phyloP scores from a whole-genome alignment of 2,888 invertebrate genomes.

The Pheosia gnoma region DNA sequence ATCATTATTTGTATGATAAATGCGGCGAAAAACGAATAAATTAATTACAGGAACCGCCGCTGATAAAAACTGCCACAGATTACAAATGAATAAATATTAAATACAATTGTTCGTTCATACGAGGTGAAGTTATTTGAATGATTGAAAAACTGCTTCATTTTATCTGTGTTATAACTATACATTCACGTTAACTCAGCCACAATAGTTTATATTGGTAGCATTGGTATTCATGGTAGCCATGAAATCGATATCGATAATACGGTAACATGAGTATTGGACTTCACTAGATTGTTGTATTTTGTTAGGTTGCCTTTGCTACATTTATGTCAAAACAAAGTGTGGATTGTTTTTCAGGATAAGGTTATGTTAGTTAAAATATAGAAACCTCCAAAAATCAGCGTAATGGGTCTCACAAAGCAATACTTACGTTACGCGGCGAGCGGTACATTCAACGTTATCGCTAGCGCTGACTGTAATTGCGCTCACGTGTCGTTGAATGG shows the following conservation, averaged over 20 bases:
- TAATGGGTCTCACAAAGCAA: slow-evolving; percentile 96
- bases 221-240: neutral
- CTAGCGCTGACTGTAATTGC: slow-evolving; percentile 91
- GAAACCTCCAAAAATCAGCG: slow-evolving; percentile 3
- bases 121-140: too few relatives aligned
- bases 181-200: neutral
- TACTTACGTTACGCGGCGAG: slow-evolving; percentile 94
- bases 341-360: slow-evolving; percentile 9
- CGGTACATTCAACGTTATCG: slow-evolving; percentile 95
- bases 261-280: neutral
- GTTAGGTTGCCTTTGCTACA: neutral
- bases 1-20: neutral
- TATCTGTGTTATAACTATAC: neutral
- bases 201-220: neutral
- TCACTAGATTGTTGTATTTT: neutral
- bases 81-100: neutral
- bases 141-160: too few relatives aligned
- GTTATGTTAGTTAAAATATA: slow-evolving; percentile 20
- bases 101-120: too few relatives aligned
- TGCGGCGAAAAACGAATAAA: slow-evolving; percentile 12
- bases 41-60: slow-evolving; percentile 1
- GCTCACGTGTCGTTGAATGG: slow-evolving; percentile 90
- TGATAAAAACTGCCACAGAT: slow-evolving; percentile 2
- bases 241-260: neutral
- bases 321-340: slow-evolving; percentile 43